Percentiles rank a stretch among this genome's conserved stretches.
phyloP scores from a whole-genome alignment of 2,113 vertebrate species.

The Oncorhynchus masou region DNA sequence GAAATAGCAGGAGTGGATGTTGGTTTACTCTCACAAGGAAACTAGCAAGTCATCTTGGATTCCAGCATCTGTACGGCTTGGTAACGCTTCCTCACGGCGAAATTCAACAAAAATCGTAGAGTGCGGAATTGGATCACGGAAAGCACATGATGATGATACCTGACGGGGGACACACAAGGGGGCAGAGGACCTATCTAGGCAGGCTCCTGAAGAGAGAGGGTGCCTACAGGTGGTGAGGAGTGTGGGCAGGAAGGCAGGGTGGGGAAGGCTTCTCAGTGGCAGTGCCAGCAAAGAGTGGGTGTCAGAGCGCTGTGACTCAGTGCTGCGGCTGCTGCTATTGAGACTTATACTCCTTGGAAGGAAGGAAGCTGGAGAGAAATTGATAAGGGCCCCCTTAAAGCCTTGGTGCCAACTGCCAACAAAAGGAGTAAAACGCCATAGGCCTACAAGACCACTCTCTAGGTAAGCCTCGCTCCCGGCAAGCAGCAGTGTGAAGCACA shows the following conservation, averaged over 20 bases:
- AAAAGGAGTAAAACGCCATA: neutral
- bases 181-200: no score
- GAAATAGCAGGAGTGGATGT: conserved; percentile 29
- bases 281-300: conserved; percentile 45
- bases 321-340: conserved; percentile 38
- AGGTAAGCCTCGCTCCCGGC: no score
- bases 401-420: neutral
- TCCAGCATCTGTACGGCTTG: conserved; percentile 43
- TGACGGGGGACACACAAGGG: neutral
- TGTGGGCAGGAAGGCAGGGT: neutral
- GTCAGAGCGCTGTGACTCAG: conserved; percentile 49
- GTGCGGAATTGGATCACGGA: neutral
- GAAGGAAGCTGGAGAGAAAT: neutral
- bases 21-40: neutral
- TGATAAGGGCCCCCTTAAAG: no score
- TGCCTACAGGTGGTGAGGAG: conserved; percentile 16
- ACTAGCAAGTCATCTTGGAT: conserved; percentile 31
- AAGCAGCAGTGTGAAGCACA: no score
- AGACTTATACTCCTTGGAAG: neutral
- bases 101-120: neutral
- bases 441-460: no score
- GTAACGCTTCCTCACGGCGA: conserved; percentile 42
- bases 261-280: conserved; percentile 4
- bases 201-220: neutral
- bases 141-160: neutral